These are phyloP conservation scores for Sylvietta virens DNA, from an alignment of 2,113 vertebrate genomes.

Conservation along the genomic window DNA sequence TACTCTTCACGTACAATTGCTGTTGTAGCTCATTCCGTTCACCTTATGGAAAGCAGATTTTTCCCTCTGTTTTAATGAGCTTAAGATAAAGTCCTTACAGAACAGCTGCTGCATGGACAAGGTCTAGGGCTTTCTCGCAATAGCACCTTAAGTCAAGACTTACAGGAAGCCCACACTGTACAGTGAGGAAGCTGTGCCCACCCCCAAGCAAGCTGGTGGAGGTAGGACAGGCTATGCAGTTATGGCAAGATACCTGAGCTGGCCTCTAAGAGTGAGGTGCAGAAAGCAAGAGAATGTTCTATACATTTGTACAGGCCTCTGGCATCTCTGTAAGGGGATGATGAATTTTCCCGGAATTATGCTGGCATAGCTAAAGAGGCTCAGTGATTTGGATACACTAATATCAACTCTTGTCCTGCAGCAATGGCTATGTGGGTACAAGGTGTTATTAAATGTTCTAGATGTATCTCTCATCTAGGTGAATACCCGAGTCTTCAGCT, in stretches of 20 bases:
- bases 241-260: background rate
- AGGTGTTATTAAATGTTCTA: background rate
- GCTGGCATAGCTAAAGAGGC: background rate
- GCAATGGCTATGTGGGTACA: background rate
- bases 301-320: background rate
- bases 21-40: background rate
- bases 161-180: background rate
- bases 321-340: background rate
- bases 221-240: background rate
- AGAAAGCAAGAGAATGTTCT: background rate
- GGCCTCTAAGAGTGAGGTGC: background rate
- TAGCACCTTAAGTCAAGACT: background rate
- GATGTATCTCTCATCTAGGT: background rate
- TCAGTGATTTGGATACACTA: background rate
- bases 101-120: slow-evolving; percentile 31
- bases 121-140: background rate
- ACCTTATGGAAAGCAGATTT: slow-evolving; percentile 47
- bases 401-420: background rate
- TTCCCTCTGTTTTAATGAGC: slow-evolving; percentile 38
- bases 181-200: background rate
- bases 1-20: background rate
- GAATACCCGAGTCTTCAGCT: background rate
- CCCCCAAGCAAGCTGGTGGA: background rate
- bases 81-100: slow-evolving; percentile 47
- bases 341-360: background rate